Base-by-base conservation (phyloP, 2,888 invertebrate genomes). In the Drosophila histrio region DNA sequence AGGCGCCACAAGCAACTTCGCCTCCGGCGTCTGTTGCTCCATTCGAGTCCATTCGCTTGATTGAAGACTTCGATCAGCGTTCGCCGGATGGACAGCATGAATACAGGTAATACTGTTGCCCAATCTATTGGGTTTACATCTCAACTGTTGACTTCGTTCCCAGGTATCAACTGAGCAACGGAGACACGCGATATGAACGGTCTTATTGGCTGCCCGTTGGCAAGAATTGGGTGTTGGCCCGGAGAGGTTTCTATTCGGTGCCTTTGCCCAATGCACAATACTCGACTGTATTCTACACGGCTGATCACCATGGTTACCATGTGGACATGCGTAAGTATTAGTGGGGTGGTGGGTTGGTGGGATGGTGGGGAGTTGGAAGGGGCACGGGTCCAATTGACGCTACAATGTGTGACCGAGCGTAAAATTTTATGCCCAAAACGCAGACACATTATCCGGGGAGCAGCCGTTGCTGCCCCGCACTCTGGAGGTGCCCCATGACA, bases 121-220 rank as follows among this genome's bases (percentile, higher is more conserved):
- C 11, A 24, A 24, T 24, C n/a, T 4, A 13, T 22, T 3, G 4
- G 9, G 3, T 15, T 8, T 4, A 4, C n/a, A 15, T 9, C 6
- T 8, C 38, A 19, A 26, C 38, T 28, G 8, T 21, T 28, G n/a
- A 13, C 7, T 21, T 15, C 17, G 3, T 1, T 6, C 2, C 1
- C 21, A 91, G 91, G 62, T 90, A 85, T 30, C 71, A 82, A 13
- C 64, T 90, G 11, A 86, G 89, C 56, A 88, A 91, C 32, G 91
- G 88, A 6, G 88, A 89, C 5, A 80, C 89, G 1, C 90, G 91
- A 9, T 90, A 91, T 28, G 90, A 91, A 52, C 87, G 87, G 44
- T 82, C 86, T 41, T 91, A 81, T 43, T 88, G 89, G 84, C 52
- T 83, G 43, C 78, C 74, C 3, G 62, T 74, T 28, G 87, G 77